phyloP scores from a whole-genome alignment of 2,888 invertebrate genomes.

The Cloeon dipterum region DNA sequence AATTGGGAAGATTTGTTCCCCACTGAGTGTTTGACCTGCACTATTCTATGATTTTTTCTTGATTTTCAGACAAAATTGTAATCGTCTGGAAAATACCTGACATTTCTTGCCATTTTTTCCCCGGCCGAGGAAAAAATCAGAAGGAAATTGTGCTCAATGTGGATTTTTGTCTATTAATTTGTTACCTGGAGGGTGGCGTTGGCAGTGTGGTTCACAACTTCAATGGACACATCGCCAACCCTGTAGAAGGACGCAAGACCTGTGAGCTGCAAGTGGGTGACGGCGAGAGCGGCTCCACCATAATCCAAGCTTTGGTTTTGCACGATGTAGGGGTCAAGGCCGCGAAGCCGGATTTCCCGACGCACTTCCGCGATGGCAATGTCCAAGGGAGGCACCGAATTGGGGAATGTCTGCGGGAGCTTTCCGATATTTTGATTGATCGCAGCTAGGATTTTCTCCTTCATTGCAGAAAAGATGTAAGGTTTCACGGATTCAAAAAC shows the following conservation, averaged over 20 bases:
- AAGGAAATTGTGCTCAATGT: too few relatives aligned
- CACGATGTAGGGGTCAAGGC: constrained; percentile 52
- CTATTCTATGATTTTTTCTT: too few relatives aligned
- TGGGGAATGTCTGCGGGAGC: constrained; percentile 50
- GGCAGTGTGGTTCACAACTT: constrained; percentile 45
- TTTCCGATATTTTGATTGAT: constrained; percentile 50
- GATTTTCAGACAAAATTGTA: too few relatives aligned
- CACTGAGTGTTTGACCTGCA: too few relatives aligned
- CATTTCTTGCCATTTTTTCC: too few relatives aligned
- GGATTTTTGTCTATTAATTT: not conserved
- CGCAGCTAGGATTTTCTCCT: constrained; percentile 44
- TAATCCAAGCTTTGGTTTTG: constrained; percentile 45
- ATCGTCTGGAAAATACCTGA: too few relatives aligned
- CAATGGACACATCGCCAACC: constrained; percentile 50
- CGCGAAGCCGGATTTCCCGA: constrained; percentile 35
- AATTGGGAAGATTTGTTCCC: too few relatives aligned
- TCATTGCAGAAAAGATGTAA: constrained; percentile 44
- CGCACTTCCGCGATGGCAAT: constrained; percentile 55
- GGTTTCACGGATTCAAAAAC: constrained; percentile 76
- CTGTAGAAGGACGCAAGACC: constrained; percentile 65
- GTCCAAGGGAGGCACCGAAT: constrained; percentile 67
- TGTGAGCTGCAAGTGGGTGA: constrained; percentile 51
- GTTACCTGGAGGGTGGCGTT: constrained; percentile 27
- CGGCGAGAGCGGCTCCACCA: constrained; percentile 22
- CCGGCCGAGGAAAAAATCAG: too few relatives aligned